Evolutionary conservation across 2,113 vertebrate genomes (phyloP).

Genomic region (Centrocercus urophasianus): DNA sequence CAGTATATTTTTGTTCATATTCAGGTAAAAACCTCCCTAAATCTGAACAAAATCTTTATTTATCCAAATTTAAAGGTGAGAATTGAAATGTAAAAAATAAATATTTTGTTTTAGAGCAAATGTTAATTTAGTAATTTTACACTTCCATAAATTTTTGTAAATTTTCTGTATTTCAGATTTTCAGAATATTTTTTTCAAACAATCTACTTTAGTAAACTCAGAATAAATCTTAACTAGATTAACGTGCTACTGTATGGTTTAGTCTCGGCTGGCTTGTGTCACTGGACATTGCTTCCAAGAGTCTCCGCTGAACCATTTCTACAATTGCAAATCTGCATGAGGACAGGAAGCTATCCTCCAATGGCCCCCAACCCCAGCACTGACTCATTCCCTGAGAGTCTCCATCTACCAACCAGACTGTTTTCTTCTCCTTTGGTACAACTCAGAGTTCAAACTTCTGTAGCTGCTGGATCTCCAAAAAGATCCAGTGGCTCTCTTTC

Average conservation of each 20-base stretch:
- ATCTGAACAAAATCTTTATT: background rate
- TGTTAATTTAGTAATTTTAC: background rate
- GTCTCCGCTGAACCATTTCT: background rate
- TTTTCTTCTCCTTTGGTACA: background rate
- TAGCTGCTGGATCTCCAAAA: background rate
- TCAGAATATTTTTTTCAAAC: background rate
- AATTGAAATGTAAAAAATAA: background rate
- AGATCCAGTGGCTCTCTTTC: background rate
- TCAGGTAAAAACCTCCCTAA: background rate
- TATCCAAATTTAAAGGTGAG: background rate
- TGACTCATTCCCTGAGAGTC: accelerated
- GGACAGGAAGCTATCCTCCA: background rate
- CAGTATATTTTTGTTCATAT: background rate
- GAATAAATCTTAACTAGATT: background rate
- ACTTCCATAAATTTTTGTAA: background rate
- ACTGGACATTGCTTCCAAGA: background rate
- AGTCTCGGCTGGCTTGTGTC: background rate
- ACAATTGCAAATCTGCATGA: background rate
- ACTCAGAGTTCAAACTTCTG: accelerated
- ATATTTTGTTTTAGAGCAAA: background rate
- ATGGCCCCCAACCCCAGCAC: background rate
- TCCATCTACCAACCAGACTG: background rate
- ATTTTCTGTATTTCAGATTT: background rate
- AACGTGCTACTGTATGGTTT: background rate
- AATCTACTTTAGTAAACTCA: background rate